Conservation (phyloP, 2,888 invertebrate genomes). For the Meteorus colon region DNA sequence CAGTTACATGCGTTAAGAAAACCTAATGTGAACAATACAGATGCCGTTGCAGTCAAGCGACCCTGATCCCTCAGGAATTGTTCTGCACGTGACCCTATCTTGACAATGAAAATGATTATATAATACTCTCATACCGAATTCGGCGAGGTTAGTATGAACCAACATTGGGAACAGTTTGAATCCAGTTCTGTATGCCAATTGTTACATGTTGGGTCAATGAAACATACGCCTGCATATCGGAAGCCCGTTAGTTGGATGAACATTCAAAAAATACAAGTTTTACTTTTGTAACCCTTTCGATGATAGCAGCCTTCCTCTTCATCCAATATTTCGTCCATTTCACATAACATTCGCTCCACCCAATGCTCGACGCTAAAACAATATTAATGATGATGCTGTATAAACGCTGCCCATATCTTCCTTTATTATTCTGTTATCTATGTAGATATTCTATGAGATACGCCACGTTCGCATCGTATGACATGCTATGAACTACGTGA, state of each 20-base stretch:
- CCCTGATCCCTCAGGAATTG: too few relatives aligned
- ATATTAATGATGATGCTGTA: not conserved
- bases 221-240: too few relatives aligned
- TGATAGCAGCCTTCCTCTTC: not conserved
- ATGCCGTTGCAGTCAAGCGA: too few relatives aligned
- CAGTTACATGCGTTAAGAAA: too few relatives aligned
- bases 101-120: not conserved
- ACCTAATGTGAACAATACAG: too few relatives aligned
- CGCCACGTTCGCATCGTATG: slow-evolving; percentile 67
- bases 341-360: not conserved
- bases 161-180: not conserved
- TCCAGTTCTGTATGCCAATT: not conserved
- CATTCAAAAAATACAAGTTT: not conserved
- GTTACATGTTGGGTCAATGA: not conserved
- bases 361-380: not conserved
- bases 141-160: not conserved
- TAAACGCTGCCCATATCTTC: slow-evolving; percentile 34
- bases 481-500: slow-evolving; percentile 67
- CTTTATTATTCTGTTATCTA: slow-evolving; percentile 67
- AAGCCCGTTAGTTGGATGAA: not conserved
- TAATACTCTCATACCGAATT: not conserved
- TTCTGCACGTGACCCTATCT: not conserved
- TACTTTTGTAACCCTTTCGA: not conserved
- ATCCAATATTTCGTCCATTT: not conserved
- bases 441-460: slow-evolving; percentile 68